Evolutionary conservation across 2,113 vertebrate genomes (phyloP).

Genomic region (Morone chrysops): DNA sequence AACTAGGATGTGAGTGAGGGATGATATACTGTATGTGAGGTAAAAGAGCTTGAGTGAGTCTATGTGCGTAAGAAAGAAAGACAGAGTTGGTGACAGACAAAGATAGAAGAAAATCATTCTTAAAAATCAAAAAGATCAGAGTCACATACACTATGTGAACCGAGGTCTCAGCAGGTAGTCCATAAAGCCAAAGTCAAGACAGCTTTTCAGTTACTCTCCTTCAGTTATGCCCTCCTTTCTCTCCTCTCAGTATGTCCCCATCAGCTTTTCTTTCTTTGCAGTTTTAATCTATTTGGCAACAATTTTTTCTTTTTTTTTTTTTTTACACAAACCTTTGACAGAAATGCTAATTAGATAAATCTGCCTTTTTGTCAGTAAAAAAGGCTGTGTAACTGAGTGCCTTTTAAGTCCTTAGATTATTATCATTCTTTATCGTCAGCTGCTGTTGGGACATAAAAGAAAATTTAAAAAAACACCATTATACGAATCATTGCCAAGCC

Average conservation of each 20-base stretch:
- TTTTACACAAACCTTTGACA: not conserved
- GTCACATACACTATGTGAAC: not conserved
- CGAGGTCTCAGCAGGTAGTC: slow-evolving; percentile 26
- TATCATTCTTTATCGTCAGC: slow-evolving; percentile 1
- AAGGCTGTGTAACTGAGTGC: not conserved
- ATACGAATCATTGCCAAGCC: not conserved
- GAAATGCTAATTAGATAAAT: not conserved
- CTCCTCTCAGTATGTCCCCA: not conserved
- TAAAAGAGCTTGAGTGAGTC: slow-evolving; percentile 14
- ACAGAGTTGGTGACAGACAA: slow-evolving; percentile 7
- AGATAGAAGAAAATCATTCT: not conserved
- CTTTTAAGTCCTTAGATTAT: not conserved
- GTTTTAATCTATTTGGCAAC: not conserved
- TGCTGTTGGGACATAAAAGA: not conserved
- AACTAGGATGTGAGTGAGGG: not conserved
- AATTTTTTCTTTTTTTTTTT: not conserved
- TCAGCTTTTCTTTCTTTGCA: slow-evolving; percentile 3
- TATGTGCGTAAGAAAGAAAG: slow-evolving; percentile 1
- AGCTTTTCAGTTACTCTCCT: slow-evolving; percentile 11
- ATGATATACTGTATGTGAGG: not conserved
- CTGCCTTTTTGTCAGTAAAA: not conserved
- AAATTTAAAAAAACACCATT: not conserved
- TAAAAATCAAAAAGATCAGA: slow-evolving; percentile 18
- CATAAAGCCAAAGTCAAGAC: slow-evolving; percentile 31
- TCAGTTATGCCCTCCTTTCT: not conserved